A percentile compares a stretch with the other conserved stretches of the same genome.
phyloP scores from a whole-genome alignment of 2,797 vertebrate species.

The Anomalospiza imberbis region DNA sequence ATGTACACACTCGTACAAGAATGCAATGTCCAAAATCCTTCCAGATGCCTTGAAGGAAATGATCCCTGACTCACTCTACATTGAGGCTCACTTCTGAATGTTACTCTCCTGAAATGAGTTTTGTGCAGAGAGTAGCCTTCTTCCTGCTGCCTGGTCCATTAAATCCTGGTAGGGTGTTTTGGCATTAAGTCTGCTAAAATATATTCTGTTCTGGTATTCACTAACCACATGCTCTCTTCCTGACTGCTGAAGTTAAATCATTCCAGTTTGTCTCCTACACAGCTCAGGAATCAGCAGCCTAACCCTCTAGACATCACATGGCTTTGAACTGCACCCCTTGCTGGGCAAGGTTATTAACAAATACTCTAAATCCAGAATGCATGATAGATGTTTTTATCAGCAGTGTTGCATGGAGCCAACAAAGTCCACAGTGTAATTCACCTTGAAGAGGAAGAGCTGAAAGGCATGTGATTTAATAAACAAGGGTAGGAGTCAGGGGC shows the following conservation, averaged over 20 bases:
- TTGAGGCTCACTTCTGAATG: neutral
- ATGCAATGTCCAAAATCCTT: neutral
- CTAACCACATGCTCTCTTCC: neutral
- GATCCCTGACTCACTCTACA: neutral
- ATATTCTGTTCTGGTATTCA: neutral
- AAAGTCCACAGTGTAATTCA: neutral
- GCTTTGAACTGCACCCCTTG: neutral
- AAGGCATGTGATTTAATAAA: neutral
- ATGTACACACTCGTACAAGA: neutral
- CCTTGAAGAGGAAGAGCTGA: neutral
- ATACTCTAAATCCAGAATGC: neutral
- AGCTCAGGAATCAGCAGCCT: neutral
- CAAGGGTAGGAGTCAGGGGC: neutral
- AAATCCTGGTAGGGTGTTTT: neutral
- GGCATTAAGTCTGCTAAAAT: neutral
- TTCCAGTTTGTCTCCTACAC: neutral
- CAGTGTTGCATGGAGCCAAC: neutral
- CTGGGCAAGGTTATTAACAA: neutral
- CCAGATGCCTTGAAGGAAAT: neutral
- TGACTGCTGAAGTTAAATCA: neutral
- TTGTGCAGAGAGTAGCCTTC: neutral
- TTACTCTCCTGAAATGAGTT: neutral
- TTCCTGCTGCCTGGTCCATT: neutral
- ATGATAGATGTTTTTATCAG: neutral
- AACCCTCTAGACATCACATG: neutral